Conservation (phyloP, 2,113 vertebrate genomes). For the Aegotheles bennettii region DNA sequence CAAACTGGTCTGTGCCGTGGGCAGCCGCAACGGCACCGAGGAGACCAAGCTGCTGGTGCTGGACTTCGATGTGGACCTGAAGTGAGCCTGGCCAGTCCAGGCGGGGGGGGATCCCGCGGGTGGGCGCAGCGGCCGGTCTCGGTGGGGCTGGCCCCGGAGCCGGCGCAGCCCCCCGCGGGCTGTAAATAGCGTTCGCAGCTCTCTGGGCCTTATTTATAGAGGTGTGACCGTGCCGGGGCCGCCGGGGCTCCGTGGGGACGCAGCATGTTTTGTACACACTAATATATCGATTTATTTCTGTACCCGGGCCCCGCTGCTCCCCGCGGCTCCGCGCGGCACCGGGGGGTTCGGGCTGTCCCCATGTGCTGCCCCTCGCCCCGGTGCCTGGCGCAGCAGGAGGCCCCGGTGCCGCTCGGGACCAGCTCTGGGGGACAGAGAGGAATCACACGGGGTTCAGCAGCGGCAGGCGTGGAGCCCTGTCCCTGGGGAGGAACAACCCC, state of each 20-base stretch:
- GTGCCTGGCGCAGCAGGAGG: too few species aligned
- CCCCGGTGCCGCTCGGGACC: too few species aligned
- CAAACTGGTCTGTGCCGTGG: conserved; percentile 59
- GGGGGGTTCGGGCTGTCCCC: too few species aligned
- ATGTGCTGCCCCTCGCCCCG: too few species aligned
- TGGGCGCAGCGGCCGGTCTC: not conserved
- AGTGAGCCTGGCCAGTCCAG: conserved; percentile 26
- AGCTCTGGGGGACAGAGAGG: too few species aligned
- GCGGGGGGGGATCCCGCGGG: not conserved
- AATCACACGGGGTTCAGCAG: too few species aligned
- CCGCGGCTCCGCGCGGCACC: not conserved
- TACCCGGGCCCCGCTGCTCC: not conserved
- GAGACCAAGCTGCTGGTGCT: conserved; percentile 72
- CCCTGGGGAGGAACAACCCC: too few species aligned
- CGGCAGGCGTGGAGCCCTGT: too few species aligned
- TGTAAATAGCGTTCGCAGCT: not conserved
- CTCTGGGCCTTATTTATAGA: not conserved
- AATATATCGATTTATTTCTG: conserved; percentile 54
- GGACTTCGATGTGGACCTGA: conserved; percentile 65
- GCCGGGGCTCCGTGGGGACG: not conserved
- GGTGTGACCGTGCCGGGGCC: not conserved
- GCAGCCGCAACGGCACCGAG: conserved; percentile 67
- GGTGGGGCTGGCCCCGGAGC: not conserved
- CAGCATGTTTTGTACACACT: conserved; percentile 37
- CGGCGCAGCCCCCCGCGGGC: not conserved